Evolutionary conservation across 2,888 invertebrate genomes (phyloP).

Genomic region (Iselma pallidipennis): DNA sequence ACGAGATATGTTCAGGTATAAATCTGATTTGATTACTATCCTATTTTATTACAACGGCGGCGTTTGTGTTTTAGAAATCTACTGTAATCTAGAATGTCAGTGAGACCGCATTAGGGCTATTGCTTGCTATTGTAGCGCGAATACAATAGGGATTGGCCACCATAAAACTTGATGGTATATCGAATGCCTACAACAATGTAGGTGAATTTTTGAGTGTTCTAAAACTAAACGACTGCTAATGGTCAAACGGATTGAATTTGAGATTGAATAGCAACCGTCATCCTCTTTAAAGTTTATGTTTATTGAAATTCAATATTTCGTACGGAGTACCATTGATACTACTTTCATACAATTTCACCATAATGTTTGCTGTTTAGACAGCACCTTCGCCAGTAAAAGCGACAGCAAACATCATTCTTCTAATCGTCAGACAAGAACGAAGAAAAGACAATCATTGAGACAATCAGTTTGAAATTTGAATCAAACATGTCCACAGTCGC

Average conservation of each 20-base stretch:
- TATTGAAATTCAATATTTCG: conserved; percentile 5
- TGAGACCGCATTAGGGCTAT: conserved; percentile 37
- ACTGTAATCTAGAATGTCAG: conserved; percentile 39
- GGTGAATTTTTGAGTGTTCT: conserved; percentile 33
- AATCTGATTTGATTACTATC: conserved; percentile 42
- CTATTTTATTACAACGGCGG: conserved; percentile 43
- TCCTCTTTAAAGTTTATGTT: conserved; percentile 12
- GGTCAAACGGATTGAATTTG: conserved; percentile 13
- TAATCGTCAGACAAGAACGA: too few relatives aligned
- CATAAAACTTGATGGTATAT: conserved; percentile 41
- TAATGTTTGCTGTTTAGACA: background rate
- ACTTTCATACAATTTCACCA: background rate
- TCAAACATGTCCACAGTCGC: too few relatives aligned
- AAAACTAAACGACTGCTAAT: conserved; percentile 35
- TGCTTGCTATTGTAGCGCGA: conserved; percentile 39
- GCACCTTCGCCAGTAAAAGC: too few relatives aligned
- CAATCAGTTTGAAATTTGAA: background rate
- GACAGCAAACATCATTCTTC: too few relatives aligned
- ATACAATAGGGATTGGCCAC: conserved; percentile 39
- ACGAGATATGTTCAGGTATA: conserved; percentile 40
- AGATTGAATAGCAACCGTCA: conserved; percentile 24
- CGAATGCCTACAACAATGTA: conserved; percentile 31
- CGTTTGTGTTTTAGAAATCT: conserved; percentile 37
- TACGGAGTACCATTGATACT: background rate
- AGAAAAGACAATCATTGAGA: background rate